phyloP scores from a whole-genome alignment of 2,113 vertebrate genomes.

The Oplegnathus fasciatus region DNA sequence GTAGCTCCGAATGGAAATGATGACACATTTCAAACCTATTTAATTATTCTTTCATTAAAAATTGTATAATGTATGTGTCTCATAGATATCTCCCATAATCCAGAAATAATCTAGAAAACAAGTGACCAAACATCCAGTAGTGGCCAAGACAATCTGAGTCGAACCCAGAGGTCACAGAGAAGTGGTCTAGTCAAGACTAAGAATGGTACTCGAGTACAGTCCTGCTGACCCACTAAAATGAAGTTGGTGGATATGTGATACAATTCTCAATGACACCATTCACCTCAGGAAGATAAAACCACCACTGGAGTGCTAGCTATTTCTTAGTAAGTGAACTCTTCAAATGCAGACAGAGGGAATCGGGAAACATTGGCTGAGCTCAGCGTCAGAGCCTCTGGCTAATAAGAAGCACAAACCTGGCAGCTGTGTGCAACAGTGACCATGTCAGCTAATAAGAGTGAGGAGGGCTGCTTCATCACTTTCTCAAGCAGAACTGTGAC shows the following conservation, averaged over 20 bases:
- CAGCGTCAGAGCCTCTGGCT: constrained; percentile 18
- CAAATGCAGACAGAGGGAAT: constrained; percentile 5
- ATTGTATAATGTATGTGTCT: too few relatives aligned
- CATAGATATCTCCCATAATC: too few relatives aligned
- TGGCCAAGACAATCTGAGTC: neutral
- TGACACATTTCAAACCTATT: too few relatives aligned
- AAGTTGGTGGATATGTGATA: constrained; percentile 16
- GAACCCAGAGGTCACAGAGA: too few relatives aligned
- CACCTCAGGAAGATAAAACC: neutral
- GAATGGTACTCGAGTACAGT: neutral
- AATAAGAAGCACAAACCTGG: constrained; percentile 41
- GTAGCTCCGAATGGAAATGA: too few relatives aligned
- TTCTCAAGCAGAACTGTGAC: constrained; percentile 30
- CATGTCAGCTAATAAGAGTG: constrained; percentile 35
- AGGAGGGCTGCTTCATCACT: constrained; percentile 34
- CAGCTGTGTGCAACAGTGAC: constrained; percentile 21
- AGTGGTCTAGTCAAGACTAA: neutral
- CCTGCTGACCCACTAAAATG: constrained; percentile 13
- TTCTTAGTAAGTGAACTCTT: neutral
- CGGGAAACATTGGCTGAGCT: constrained; percentile 31
- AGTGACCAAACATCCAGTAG: neutral
- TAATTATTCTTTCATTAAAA: too few relatives aligned
- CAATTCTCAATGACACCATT: neutral
- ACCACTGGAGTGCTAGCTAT: neutral
- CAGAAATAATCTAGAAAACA: neutral